phyloP scores from a whole-genome alignment of 2,113 vertebrate genomes.

The Pygoscelis antarcticus region DNA sequence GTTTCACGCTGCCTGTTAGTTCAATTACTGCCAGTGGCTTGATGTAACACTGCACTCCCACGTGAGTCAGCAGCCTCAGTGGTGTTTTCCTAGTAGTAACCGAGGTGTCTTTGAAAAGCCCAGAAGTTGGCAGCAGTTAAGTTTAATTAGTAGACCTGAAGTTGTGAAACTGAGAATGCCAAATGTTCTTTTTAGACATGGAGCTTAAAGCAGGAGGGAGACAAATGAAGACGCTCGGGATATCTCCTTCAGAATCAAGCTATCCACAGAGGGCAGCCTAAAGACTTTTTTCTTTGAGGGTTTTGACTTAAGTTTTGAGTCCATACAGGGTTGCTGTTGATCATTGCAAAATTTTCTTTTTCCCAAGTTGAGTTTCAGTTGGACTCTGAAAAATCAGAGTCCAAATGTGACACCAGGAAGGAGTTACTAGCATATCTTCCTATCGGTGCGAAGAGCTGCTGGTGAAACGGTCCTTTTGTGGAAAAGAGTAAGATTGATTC shows the following conservation, averaged over 20 bases:
- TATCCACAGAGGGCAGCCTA: background rate
- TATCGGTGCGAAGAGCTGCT: background rate
- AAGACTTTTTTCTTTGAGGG: background rate
- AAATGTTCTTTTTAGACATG: background rate
- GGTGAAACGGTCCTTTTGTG: background rate
- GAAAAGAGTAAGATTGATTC: background rate
- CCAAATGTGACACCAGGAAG: background rate
- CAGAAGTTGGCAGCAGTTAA: background rate
- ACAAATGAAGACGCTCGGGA: rapidly evolving
- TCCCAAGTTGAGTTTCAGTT: background rate
- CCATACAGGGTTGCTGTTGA: background rate
- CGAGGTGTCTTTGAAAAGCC: background rate
- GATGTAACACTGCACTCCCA: background rate
- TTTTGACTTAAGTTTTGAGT: background rate
- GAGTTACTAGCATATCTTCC: background rate
- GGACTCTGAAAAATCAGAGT: background rate
- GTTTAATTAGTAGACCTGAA: background rate
- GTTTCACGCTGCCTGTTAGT: background rate
- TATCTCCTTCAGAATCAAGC: background rate
- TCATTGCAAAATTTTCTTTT: background rate
- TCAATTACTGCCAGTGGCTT: background rate
- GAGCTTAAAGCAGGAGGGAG: background rate
- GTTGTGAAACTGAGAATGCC: background rate
- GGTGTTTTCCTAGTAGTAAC: background rate
- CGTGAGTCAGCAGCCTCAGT: background rate